These are phyloP conservation scores for Vidua macroura DNA, from an alignment of 2,113 vertebrate species.

Conservation along the genomic window DNA sequence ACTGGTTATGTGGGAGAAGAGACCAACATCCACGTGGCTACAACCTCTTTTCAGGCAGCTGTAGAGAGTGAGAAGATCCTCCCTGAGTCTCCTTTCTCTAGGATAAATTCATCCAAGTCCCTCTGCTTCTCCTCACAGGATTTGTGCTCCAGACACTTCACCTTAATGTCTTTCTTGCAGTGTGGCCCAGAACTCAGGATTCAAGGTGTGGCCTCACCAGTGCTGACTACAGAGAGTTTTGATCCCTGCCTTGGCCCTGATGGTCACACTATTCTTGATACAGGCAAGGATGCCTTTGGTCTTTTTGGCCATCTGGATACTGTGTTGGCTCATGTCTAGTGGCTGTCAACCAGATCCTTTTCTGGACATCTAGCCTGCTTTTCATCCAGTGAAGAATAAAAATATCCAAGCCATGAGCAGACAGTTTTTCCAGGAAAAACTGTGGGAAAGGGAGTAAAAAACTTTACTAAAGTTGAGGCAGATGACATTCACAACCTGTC, in stretches of 20 bases:
- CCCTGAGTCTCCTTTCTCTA: neutral
- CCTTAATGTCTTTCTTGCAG: neutral
- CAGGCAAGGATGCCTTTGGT: neutral
- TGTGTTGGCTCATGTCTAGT: neutral
- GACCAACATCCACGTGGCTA: fast-evolving
- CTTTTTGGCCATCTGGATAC: neutral
- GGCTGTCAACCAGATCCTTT: neutral
- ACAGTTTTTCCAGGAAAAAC: neutral
- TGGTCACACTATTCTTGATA: neutral
- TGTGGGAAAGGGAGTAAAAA: neutral
- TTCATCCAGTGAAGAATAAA: fast-evolving
- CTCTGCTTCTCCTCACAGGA: neutral
- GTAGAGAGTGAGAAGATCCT: neutral
- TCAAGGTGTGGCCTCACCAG: neutral
- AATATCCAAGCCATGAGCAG: neutral
- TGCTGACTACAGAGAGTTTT: fast-evolving
- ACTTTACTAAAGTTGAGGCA: neutral
- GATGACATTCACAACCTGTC: neutral
- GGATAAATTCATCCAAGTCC: neutral
- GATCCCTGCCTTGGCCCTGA: neutral
- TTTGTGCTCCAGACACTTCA: neutral
- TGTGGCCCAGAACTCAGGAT: neutral
- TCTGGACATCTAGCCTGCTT: neutral
- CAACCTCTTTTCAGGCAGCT: neutral
- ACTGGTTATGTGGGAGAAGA: neutral